Base-by-base conservation (phyloP, 1,140 invertebrate species). In the Drosophila grimshawi region DNA sequence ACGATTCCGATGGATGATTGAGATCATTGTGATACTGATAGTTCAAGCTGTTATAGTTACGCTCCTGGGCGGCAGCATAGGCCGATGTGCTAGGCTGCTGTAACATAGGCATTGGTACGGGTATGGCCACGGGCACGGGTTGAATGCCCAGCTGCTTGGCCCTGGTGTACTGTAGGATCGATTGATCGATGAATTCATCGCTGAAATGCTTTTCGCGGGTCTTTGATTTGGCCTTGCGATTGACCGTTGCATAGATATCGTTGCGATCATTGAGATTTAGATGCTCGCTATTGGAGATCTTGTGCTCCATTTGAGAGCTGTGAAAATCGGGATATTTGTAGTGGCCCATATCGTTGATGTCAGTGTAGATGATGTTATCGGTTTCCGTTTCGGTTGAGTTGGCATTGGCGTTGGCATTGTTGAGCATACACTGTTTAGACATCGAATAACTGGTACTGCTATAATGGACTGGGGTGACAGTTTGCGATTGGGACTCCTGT, bases 401-500 rank as follows among this genome's bases (percentile, higher is more conserved):
- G 68, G 82, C 91, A 68, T 91, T 92, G 39, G 82, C 91, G 69
- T 90, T 92, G 39, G 82, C 91, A 67, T 90, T 92, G 67, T 92
- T 92, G 27, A 92, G 78, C 86, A 92, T 91, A 76, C 83, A 91
- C 79, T 92, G 91, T 69, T 92, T 92, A 92, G 92, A 92, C 92
- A 92, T 92, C 92, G 90, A 92, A 92, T 92, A 92, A 73, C 73
- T 92, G 72, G 92, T 92, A 92, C 83, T 92, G 92, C 92, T 92
- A 92, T 92, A 92, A 92, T 91, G 92, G 80, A 88, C 81, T 92
- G 86, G 92, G 68, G 86, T 92, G 92, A 73, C 91, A 92, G 83
- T 81, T 81, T 92, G 91, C 57, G 91, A 92, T 90, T 92, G 91
- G 86, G 85, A 90, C 85, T 92, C 89, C 85, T 90, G 91, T 90